Evolutionary conservation across 2,888 invertebrate species (phyloP), one percentile per base, ranked within the genome.

Genomic region (Polyploca ridens): DNA sequence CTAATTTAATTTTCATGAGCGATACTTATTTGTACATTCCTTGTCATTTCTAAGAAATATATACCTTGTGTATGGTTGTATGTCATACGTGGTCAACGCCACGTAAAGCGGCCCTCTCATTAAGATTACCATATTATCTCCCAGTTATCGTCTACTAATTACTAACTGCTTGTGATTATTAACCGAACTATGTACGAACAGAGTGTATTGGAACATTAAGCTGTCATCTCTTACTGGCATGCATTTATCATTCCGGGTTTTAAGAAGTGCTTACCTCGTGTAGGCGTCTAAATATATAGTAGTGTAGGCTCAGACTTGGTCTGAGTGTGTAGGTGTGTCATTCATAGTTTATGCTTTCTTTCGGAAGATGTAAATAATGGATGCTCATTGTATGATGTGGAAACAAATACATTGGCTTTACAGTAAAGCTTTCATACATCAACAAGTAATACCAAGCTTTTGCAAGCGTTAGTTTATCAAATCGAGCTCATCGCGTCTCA

Each of bases 81-180:
- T 19, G 54, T 54, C 16, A 10, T 54, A 54, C 16, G 54, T 54
- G 54, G 54, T 66, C 66, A 58, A 67, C 66, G 66, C 66, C 71
- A 65, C 75, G 73, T 75, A 72, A 84, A 87, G 78, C 81, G 83
- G 69, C 79, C 74, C 64, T 71, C 81, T 82, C 85, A 81, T 89
- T 89, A 86, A 84, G 85, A 87, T 89, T 84, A 84, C 77, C 73
- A 62, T 72, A 72, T 85, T 87, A 87, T 46, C 46, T 46, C 14
- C 5, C 46, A 6, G 46, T 46, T 46, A 46, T 86, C 86, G 7
- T 54, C 54, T 19, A 54, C 86, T 88, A 90, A 90, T 90, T 89
- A 83, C 83, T 66, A 65, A 64, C 68, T 64, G 64, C 64, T 73
- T 68, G 65, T 69, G 65, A 71, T 70, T 76, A 72, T 64, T 60